Conservation (phyloP, 2,113 vertebrate species). For the Grantiella picta region DNA sequence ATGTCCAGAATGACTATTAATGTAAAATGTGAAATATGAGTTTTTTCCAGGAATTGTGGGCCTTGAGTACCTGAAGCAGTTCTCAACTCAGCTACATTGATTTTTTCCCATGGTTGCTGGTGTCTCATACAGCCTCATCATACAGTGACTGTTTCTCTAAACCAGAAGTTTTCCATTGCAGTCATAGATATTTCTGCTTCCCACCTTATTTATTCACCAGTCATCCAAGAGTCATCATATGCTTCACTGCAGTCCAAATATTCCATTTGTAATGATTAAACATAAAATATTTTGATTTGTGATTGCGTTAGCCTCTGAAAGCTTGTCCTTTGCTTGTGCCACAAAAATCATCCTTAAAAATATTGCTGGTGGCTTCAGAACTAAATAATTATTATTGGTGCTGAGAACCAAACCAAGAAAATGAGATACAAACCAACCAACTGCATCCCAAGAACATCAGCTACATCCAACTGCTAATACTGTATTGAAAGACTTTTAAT, state of each 20-base stretch:
- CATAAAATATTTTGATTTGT: not conserved
- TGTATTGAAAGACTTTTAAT: conserved; percentile 16
- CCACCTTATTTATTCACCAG: not conserved
- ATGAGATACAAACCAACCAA: not conserved
- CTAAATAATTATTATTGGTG: not conserved
- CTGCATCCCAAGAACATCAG: not conserved
- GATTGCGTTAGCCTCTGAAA: not conserved
- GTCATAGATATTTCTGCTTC: not conserved
- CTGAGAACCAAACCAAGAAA: not conserved
- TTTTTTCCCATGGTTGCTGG: not conserved
- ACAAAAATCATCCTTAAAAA: not conserved
- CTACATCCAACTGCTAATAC: not conserved
- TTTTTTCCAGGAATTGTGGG: not conserved
- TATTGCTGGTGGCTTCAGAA: not conserved
- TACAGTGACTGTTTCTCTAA: not conserved
- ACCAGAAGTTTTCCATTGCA: not conserved
- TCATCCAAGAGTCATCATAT: not conserved
- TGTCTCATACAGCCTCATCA: not conserved
- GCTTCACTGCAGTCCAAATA: not conserved
- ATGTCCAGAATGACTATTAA: not conserved
- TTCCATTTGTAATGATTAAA: not conserved
- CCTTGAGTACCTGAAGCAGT: not conserved
- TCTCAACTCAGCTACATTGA: not conserved
- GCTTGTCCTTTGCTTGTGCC: not conserved
- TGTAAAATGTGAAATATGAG: not conserved